Evolutionary conservation across 2,888 invertebrate species (phyloP).

Genomic region (Gasteruption jaculator): DNA sequence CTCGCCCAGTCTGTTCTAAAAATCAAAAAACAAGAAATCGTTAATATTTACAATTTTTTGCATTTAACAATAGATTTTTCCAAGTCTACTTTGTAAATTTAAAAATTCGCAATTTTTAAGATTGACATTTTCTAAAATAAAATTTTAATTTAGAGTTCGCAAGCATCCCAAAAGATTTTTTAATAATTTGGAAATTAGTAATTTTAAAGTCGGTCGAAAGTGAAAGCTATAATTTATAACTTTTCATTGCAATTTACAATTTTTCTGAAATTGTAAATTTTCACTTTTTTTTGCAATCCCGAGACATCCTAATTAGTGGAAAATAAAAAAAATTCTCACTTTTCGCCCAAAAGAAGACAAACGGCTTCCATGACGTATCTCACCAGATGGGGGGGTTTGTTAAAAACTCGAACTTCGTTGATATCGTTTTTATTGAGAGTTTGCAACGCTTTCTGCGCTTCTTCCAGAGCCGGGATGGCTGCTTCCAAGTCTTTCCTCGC

Average conservation of each 20-base stretch:
- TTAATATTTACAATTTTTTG: background rate
- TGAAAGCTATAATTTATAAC: too few species aligned
- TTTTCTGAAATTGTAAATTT: too few species aligned
- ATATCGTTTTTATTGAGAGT: slow-evolving; percentile 86
- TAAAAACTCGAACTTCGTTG: slow-evolving; percentile 83
- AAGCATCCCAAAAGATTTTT: background rate
- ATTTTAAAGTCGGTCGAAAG: too few species aligned
- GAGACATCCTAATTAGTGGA: too few species aligned
- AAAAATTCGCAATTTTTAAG: background rate
- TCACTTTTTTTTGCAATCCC: too few species aligned
- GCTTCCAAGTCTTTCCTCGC: slow-evolving; percentile 79
- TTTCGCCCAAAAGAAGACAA: slow-evolving; percentile 74
- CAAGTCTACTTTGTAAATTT: too few species aligned
- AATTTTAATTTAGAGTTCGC: background rate
- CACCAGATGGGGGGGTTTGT: slow-evolving; percentile 82
- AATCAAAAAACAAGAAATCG: background rate
- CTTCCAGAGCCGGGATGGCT: slow-evolving; percentile 81
- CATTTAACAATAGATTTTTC: too few species aligned
- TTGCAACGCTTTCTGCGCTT: slow-evolving; percentile 79
- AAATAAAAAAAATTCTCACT: slow-evolving; percentile 62
- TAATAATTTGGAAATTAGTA: background rate
- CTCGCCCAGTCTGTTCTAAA: slow-evolving; percentile 79
- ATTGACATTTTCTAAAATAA: slow-evolving; percentile 1
- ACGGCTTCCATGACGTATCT: slow-evolving; percentile 90
- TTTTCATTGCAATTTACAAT: too few species aligned